Conservation (phyloP, 2,888 invertebrate genomes). For the Hypolimnas misippus region DNA sequence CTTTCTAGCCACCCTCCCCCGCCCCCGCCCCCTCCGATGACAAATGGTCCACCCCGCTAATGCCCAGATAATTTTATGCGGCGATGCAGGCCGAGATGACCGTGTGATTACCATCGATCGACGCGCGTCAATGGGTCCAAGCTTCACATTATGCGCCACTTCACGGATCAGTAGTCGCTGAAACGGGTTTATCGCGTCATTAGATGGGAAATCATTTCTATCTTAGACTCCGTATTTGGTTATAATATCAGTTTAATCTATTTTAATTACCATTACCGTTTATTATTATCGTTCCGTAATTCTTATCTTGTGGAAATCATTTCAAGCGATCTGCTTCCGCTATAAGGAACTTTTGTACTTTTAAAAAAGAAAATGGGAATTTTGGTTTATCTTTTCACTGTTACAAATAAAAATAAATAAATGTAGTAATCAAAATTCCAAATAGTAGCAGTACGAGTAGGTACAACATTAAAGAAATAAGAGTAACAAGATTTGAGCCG, state of each 20-base stretch:
- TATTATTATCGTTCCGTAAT: slow-evolving; percentile 9
- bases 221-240: slow-evolving; percentile 43
- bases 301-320: neutral
- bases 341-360: too few species aligned
- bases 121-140: slow-evolving; percentile 74
- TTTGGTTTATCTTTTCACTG: too few species aligned
- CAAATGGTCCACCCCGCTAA: slow-evolving; percentile 82
- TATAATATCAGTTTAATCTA: slow-evolving; percentile 30
- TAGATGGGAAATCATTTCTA: slow-evolving; percentile 60
- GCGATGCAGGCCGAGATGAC: slow-evolving; percentile 73
- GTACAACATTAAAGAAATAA: neutral
- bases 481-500: slow-evolving; percentile 16
- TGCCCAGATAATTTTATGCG: slow-evolving; percentile 81
- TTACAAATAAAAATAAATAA: too few species aligned
- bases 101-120: slow-evolving; percentile 78
- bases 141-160: slow-evolving; percentile 70
- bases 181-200: slow-evolving; percentile 68
- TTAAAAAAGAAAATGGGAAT: too few species aligned
- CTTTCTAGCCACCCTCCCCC: slow-evolving; percentile 52
- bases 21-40: slow-evolving; percentile 70
- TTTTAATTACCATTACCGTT: slow-evolving; percentile 29
- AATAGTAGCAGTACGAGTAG: neutral
- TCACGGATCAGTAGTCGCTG: slow-evolving; percentile 66
- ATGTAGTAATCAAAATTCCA: neutral
- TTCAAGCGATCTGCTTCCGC: neutral